These are phyloP conservation scores for Cataglyphis altisquamis DNA, from an alignment of 2,888 invertebrate species.

Conservation along the genomic window DNA sequence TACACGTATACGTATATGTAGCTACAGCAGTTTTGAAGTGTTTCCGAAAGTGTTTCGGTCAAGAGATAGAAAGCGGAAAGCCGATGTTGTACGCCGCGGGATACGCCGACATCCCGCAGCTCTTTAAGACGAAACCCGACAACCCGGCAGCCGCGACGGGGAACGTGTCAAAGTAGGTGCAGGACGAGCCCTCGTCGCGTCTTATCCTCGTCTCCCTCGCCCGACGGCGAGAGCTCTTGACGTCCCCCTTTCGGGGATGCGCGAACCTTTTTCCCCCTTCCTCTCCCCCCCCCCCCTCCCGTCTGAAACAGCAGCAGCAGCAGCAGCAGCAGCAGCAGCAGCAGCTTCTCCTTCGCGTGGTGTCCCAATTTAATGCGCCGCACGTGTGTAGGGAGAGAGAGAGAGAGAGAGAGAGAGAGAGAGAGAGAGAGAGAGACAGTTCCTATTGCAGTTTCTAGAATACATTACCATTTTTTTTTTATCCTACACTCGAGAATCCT, in stretches of 20 bases:
- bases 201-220: constrained; percentile 28
- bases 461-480: constrained; percentile 45
- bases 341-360: neutral
- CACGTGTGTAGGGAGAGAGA: neutral
- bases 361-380: constrained; percentile 13
- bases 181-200: constrained; percentile 74
- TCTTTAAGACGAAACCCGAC: constrained; percentile 81
- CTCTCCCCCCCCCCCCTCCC: neutral
- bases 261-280: neutral
- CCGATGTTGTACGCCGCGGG: constrained; percentile 77
- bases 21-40: constrained; percentile 67
- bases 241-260: neutral
- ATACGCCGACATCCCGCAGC: constrained; percentile 83
- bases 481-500: constrained; percentile 16
- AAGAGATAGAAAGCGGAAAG: constrained; percentile 65
- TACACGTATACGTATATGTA: neutral
- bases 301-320: too few species aligned
- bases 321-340: neutral
- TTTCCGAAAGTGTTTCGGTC: constrained; percentile 67
- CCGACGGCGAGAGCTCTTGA: neutral
- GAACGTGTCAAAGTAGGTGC: constrained; percentile 85
- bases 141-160: constrained; percentile 81
- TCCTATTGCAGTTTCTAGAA: constrained; percentile 45
- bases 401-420: neutral
- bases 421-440: neutral